Conservation (phyloP, 2,797 vertebrate genomes). For the Manis crassicaudata region DNA sequence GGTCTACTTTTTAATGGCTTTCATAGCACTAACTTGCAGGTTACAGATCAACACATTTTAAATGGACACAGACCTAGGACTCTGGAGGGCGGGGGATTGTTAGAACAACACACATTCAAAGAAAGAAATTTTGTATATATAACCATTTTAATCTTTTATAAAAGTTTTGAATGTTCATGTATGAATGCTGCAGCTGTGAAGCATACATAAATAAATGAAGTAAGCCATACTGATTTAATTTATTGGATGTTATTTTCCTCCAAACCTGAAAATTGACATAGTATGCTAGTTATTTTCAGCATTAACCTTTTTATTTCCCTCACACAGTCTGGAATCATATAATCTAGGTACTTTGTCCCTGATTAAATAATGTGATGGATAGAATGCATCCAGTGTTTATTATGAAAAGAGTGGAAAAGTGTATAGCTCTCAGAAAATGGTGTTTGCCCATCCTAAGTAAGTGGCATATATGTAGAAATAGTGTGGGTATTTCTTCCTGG, state of each 20-base stretch:
- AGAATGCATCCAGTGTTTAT: conserved; percentile 73
- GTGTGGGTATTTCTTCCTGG: conserved; percentile 70
- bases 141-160: conserved; percentile 93
- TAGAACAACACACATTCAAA: conserved; percentile 85
- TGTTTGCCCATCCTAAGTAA: conserved; percentile 80
- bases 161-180: conserved; percentile 91
- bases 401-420: conserved; percentile 74
- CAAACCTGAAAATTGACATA: conserved; percentile 87
- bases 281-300: conserved; percentile 81
- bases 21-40: conserved; percentile 84
- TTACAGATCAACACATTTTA: conserved; percentile 86
- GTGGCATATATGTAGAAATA: conserved; percentile 71
- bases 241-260: conserved; percentile 94
- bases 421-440: conserved; percentile 76
- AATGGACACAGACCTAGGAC: conserved; percentile 81
- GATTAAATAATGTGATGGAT: conserved; percentile 73
- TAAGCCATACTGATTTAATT: conserved; percentile 93
- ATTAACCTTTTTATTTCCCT: conserved; percentile 84
- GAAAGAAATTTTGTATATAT: conserved; percentile 91
- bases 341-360: conserved; percentile 77
- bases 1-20: conserved; percentile 86
- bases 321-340: conserved; percentile 75
- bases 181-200: conserved; percentile 90
- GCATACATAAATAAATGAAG: conserved; percentile 90
- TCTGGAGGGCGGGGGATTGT: conserved; percentile 78